Evolutionary conservation across 2,113 vertebrate genomes (phyloP).

Genomic region (Microtus oregoni): DNA sequence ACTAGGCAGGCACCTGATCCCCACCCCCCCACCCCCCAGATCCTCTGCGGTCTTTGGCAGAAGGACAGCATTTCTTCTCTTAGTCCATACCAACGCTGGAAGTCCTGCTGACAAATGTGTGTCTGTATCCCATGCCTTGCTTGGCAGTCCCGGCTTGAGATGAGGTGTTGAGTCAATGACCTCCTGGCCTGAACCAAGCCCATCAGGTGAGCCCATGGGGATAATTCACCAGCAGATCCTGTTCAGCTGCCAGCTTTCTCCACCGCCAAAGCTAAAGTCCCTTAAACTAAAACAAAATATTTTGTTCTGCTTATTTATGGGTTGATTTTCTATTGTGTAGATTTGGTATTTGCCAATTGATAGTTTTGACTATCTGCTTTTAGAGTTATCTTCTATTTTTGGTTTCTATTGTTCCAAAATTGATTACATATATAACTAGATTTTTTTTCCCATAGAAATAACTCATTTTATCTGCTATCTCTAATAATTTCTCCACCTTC

Average conservation of each 20-base stretch:
- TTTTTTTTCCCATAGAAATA: background rate
- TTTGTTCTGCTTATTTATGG: conserved; percentile 3
- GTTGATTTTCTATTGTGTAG: conserved; percentile 24
- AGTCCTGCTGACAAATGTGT: background rate
- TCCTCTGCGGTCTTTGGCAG: background rate
- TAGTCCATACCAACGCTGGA: background rate
- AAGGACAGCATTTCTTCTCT: background rate
- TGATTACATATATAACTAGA: conserved; percentile 1
- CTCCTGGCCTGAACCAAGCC: background rate
- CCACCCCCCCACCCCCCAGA: too few relatives aligned
- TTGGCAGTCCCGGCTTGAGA: background rate
- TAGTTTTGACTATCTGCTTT: conserved; percentile 11
- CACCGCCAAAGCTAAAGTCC: background rate
- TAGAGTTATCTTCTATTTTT: conserved; percentile 3
- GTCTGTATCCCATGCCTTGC: background rate
- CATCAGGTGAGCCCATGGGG: background rate
- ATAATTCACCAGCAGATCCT: background rate
- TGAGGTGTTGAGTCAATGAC: background rate
- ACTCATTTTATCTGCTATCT: background rate
- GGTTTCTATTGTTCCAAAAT: background rate
- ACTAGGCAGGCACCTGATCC: background rate
- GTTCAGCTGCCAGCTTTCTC: background rate
- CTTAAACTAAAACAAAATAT: background rate
- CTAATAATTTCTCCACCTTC: conserved; percentile 20
- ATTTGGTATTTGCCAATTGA: conserved; percentile 12